Evolutionary conservation across 2,113 vertebrate genomes (phyloP).

Genomic region (Promerops cafer): DNA sequence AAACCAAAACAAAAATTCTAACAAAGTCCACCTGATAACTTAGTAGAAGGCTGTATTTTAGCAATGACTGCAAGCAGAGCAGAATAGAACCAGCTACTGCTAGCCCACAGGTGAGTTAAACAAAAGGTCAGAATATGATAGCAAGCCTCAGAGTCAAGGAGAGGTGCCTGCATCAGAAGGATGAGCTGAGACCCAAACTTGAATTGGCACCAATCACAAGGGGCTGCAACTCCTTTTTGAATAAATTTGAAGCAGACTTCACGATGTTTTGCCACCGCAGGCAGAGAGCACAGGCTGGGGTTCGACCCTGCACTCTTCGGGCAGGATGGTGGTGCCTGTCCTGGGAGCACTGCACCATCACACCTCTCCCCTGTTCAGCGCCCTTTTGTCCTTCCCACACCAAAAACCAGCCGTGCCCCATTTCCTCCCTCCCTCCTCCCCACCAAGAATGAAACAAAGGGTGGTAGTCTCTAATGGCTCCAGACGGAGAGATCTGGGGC

Average conservation of each 20-base stretch:
- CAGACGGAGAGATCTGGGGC: neutral
- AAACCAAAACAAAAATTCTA: neutral
- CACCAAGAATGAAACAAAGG: neutral
- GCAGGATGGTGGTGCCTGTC: neutral
- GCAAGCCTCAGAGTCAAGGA: neutral
- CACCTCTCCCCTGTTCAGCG: neutral
- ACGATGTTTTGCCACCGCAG: neutral
- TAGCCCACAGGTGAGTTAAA: neutral
- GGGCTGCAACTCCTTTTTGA: neutral
- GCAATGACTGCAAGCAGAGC: neutral
- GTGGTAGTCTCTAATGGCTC: neutral
- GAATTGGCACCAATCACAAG: neutral
- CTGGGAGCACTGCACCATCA: neutral
- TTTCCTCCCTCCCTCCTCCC: neutral
- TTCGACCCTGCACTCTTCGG: neutral
- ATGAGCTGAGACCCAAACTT: fast-evolving
- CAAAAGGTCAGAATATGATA: neutral
- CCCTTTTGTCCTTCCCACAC: neutral
- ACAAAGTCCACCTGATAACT: neutral
- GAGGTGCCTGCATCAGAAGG: neutral
- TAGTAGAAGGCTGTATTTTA: neutral
- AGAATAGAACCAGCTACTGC: neutral
- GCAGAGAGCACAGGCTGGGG: neutral
- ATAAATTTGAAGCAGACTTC: neutral
- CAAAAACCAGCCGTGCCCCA: neutral